Conservation (phyloP, 2,888 invertebrate genomes). For the Chymomyza amoena region DNA sequence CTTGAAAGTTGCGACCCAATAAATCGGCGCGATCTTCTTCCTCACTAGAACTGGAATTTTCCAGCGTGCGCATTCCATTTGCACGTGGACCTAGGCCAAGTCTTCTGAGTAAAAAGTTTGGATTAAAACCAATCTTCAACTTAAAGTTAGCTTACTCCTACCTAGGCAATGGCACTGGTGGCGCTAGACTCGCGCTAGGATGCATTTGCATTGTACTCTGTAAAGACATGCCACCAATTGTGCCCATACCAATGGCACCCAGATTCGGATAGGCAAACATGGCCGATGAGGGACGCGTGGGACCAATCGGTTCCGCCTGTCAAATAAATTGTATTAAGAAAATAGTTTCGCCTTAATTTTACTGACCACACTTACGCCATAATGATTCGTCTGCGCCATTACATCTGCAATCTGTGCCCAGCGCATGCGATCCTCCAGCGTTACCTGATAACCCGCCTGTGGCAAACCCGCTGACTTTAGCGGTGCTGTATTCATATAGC, state of each 20-base stretch:
- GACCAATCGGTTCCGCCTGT: constrained; percentile 86
- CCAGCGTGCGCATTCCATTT: constrained; percentile 79
- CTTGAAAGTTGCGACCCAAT: constrained; percentile 85
- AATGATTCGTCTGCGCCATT: constrained; percentile 91
- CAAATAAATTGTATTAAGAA: not conserved
- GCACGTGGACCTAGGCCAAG: constrained; percentile 79
- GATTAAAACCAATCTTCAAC: not conserved
- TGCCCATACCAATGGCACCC: constrained; percentile 76
- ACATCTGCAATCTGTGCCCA: constrained; percentile 95
- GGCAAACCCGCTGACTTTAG: constrained; percentile 83
- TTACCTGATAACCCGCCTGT: constrained; percentile 87
- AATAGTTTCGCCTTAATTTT: not conserved
- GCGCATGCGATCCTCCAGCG: constrained; percentile 88
- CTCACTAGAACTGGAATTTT: constrained; percentile 82
- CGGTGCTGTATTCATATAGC: constrained; percentile 89
- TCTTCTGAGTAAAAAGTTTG: constrained; percentile 57
- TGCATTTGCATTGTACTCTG: constrained; percentile 78
- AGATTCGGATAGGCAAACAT: constrained; percentile 89
- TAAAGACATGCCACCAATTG: constrained; percentile 79
- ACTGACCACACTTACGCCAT: constrained; percentile 83
- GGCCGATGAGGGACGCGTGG: constrained; percentile 89
- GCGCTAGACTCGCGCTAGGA: constrained; percentile 79
- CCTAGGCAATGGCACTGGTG: constrained; percentile 88
- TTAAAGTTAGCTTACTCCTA: constrained; percentile 65
- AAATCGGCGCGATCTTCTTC: constrained; percentile 89